These are phyloP conservation scores for Archocentrus centrarchus DNA, from an alignment of 2,113 vertebrate species.

Conservation along the genomic window DNA sequence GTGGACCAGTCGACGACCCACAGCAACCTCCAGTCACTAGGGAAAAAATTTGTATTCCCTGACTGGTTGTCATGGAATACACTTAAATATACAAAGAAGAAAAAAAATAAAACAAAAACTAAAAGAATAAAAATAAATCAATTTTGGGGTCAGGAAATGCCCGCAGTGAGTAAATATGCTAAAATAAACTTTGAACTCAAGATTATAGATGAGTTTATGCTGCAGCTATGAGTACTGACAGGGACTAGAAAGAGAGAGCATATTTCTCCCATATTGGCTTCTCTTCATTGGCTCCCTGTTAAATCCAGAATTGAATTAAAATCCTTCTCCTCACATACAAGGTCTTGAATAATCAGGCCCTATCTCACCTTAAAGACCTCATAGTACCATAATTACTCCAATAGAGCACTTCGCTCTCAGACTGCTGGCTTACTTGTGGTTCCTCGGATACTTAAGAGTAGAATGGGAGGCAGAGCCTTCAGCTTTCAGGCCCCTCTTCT, in stretches of 20 bases:
- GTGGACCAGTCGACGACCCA: background rate
- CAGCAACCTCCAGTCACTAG: background rate
- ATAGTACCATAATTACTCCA: background rate
- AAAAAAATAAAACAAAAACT: background rate
- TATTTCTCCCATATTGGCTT: no score
- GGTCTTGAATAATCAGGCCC: no score
- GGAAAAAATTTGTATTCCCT: background rate
- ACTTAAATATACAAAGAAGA: background rate
- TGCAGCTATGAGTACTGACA: background rate
- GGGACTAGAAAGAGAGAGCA: no score
- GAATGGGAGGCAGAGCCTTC: no score
- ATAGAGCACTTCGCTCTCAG: no score
- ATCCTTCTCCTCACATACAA: no score
- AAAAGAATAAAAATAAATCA: background rate
- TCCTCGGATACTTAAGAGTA: no score
- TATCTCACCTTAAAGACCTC: no score
- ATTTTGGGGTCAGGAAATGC: background rate
- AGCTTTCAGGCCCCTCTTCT: no score
- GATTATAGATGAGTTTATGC: background rate
- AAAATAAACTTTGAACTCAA: background rate
- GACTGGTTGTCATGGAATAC: background rate
- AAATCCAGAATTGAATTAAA: no score
- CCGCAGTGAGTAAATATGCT: background rate
- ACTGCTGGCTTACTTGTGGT: no score
- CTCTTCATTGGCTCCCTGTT: no score